Conservation (phyloP, 2,888 invertebrate species). For the Orthosia incerta region DNA sequence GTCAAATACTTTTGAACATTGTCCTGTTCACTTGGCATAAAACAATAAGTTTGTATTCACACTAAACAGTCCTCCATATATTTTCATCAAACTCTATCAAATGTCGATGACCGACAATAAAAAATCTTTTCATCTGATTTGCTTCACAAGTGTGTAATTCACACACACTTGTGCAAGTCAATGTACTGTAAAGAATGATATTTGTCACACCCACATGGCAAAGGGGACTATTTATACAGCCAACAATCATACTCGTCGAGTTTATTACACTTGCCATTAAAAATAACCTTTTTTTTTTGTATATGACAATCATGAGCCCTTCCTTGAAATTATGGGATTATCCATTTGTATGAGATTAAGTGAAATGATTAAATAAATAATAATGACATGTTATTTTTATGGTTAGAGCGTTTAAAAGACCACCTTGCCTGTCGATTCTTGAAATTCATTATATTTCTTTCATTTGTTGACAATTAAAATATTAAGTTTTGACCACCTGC, state of each 20-base stretch:
- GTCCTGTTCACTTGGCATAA: slow-evolving; percentile 4
- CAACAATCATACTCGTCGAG: slow-evolving; percentile 38
- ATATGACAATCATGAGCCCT: slow-evolving; percentile 23
- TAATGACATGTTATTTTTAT: slow-evolving; percentile 24
- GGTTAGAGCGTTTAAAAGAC: no score
- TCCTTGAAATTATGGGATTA: slow-evolving; percentile 15
- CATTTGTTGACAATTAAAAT: no score
- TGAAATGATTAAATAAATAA: slow-evolving; percentile 25
- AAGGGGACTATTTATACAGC: slow-evolving; percentile 53
- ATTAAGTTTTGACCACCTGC: neutral
- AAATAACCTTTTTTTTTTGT: slow-evolving; percentile 27
- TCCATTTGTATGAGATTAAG: slow-evolving; percentile 4
- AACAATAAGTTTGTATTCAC: slow-evolving; percentile 20
- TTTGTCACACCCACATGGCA: slow-evolving; percentile 71
- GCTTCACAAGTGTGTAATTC: slow-evolving; percentile 46
- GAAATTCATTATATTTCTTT: neutral
- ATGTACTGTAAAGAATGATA: slow-evolving; percentile 65
- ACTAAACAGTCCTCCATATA: slow-evolving; percentile 21
- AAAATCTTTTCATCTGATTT: slow-evolving; percentile 57
- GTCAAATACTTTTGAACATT: neutral
- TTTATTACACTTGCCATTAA: slow-evolving; percentile 45
- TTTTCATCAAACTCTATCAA: slow-evolving; percentile 55
- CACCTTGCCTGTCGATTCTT: neutral
- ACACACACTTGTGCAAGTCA: slow-evolving; percentile 62
- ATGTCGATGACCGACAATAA: slow-evolving; percentile 59